Evolutionary conservation across 2,113 vertebrate genomes (phyloP).

Genomic region (Phalacrocorax aristotelis): DNA sequence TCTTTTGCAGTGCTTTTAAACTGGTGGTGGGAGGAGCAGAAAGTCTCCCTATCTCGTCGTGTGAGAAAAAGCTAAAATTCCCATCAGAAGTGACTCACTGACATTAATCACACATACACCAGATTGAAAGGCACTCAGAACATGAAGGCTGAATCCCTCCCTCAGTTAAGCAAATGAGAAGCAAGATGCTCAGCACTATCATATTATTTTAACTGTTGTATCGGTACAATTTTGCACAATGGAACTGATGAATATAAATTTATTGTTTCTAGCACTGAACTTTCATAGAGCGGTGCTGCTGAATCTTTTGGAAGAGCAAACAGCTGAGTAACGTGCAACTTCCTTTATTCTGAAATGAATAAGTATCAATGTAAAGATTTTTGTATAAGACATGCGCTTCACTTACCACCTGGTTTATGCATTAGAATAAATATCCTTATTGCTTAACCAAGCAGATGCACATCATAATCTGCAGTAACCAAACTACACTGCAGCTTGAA

Average conservation of each 20-base stretch:
- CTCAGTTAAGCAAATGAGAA: constrained; percentile 36
- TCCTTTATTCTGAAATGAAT: neutral
- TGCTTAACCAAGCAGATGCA: neutral
- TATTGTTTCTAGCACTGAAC: neutral
- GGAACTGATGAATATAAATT: constrained; percentile 1
- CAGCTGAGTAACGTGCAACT: neutral
- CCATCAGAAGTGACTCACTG: constrained; percentile 51
- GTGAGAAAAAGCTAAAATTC: constrained; percentile 39
- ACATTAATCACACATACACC: constrained; percentile 53
- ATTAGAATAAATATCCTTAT: neutral
- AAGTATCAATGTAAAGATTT: neutral
- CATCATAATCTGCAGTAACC: neutral
- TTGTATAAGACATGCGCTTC: neutral
- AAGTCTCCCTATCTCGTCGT: neutral
- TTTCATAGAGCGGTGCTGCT: neutral
- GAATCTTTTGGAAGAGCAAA: neutral
- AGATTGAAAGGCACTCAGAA: constrained; percentile 49
- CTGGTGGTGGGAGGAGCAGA: constrained; percentile 31
- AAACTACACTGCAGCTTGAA: neutral
- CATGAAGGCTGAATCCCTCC: neutral
- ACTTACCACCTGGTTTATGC: neutral
- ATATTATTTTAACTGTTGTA: constrained; percentile 1
- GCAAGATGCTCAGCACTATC: neutral
- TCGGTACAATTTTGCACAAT: neutral
- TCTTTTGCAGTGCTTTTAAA: constrained; percentile 1